phyloP scores from a whole-genome alignment of 2,113 vertebrate genomes.

The Oriolus oriolus region DNA sequence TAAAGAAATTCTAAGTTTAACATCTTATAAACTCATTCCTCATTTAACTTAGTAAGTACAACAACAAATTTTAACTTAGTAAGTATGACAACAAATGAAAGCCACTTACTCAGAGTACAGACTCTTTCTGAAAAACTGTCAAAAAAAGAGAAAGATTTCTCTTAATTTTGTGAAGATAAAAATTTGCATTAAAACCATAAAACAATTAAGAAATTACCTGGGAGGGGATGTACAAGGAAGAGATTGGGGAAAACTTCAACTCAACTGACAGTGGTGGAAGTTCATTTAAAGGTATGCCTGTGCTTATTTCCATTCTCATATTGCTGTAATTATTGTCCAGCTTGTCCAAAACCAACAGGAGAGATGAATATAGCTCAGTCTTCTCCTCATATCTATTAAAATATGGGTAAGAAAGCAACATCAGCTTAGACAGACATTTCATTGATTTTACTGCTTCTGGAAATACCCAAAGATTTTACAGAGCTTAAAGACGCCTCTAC shows the following conservation, averaged over 20 bases:
- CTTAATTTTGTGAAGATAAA: not conserved
- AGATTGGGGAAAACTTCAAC: not conserved
- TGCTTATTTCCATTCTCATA: constrained; percentile 44
- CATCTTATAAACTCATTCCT: not conserved
- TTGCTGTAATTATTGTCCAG: constrained; percentile 48
- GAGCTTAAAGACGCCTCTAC: not conserved
- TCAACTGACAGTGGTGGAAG: constrained; percentile 63
- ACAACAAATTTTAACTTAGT: too few relatives aligned
- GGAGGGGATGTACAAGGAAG: not conserved
- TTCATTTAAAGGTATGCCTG: constrained; percentile 46
- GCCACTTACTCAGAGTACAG: constrained; percentile 59
- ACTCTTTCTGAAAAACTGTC: constrained; percentile 43
- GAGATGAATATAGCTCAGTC: constrained; percentile 6
- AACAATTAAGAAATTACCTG: not conserved
- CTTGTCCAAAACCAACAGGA: constrained; percentile 33
- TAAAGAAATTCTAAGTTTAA: not conserved
- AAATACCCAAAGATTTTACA: not conserved
- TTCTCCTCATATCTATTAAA: constrained; percentile 27
- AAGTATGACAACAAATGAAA: not conserved
- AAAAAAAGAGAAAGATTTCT: not conserved
- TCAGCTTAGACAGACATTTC: not conserved
- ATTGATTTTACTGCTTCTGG: not conserved
- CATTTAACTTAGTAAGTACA: not conserved
- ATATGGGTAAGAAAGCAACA: not conserved
- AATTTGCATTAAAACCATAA: not conserved